phyloP scores from a whole-genome alignment of 2,113 vertebrate species.

The Reinhardtius hippoglossoides region DNA sequence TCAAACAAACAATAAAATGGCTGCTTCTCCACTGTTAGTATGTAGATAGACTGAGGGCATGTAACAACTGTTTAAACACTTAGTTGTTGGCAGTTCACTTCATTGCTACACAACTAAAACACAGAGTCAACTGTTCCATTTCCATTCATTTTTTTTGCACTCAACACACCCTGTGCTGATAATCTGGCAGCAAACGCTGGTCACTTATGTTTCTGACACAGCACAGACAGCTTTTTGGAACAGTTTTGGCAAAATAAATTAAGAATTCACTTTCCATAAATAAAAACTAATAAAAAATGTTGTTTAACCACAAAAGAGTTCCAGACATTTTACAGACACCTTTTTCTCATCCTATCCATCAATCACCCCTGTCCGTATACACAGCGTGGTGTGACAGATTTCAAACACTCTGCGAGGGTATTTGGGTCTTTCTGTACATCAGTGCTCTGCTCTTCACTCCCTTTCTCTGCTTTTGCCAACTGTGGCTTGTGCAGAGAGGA shows the following conservation, averaged over 20 bases:
- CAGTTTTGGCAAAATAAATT: constrained; percentile 55
- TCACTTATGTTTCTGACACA: constrained; percentile 37
- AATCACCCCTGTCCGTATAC: constrained; percentile 9
- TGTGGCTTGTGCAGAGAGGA: constrained; percentile 32
- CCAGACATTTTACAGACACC: constrained; percentile 4
- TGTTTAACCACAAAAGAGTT: constrained; percentile 27
- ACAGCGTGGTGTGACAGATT: neutral
- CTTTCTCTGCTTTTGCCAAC: constrained; percentile 35
- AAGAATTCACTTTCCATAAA: constrained; percentile 22
- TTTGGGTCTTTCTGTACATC: constrained; percentile 18
- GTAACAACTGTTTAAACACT: constrained; percentile 8
- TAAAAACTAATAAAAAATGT: constrained; percentile 17
- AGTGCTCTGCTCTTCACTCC: constrained; percentile 28
- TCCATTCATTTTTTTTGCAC: constrained; percentile 8
- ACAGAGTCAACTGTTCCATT: constrained; percentile 36
- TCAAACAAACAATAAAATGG: neutral
- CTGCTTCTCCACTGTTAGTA: constrained; percentile 22
- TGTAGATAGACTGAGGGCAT: constrained; percentile 26
- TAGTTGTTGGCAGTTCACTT: constrained; percentile 13
- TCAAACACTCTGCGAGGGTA: neutral
- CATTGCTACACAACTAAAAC: constrained; percentile 16
- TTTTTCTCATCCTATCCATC: neutral
- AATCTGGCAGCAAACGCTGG: constrained; percentile 1
- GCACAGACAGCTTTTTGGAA: constrained; percentile 18
- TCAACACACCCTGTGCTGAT: constrained; percentile 8